Conservation (phyloP, 2,888 invertebrate genomes). For the Alcis repandata region DNA sequence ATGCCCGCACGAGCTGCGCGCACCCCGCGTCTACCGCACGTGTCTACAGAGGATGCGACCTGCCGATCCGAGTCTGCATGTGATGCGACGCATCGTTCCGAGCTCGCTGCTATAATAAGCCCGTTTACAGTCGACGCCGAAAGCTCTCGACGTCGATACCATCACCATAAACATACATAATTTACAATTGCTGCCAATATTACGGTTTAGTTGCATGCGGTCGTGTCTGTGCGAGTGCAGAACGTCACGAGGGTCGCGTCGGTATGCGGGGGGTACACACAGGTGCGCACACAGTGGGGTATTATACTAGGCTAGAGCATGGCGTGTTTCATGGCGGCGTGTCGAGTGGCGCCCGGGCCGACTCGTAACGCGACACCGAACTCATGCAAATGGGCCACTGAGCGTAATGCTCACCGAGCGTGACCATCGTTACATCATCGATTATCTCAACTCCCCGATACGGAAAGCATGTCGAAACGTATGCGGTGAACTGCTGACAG, state of each 20-base stretch:
- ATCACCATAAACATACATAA: constrained; percentile 16
- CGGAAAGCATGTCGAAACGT: neutral
- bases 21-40: constrained; percentile 6
- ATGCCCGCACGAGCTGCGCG: constrained; percentile 45
- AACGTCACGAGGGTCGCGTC: constrained; percentile 9
- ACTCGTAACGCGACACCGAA: constrained; percentile 49
- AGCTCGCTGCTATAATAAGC: constrained; percentile 23
- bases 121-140: constrained; percentile 26
- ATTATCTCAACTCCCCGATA: constrained; percentile 8
- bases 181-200: constrained; percentile 7
- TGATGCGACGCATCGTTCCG: constrained; percentile 3
- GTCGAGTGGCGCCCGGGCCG: constrained; percentile 4
- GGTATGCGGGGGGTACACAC: constrained; percentile 23
- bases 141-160: constrained; percentile 19
- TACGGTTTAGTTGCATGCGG: constrained; percentile 7
- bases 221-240: constrained; percentile 7
- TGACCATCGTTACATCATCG: constrained; percentile 39
- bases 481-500: neutral
- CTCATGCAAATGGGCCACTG: constrained; percentile 57
- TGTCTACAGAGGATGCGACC: neutral
- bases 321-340: constrained; percentile 17
- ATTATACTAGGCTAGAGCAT: neutral
- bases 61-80: too few relatives aligned
- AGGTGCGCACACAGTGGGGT: constrained; percentile 7
- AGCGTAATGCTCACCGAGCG: constrained; percentile 42